A percentile compares a stretch with the other conserved stretches of the same genome.
Conservation (phyloP, 2,888 invertebrate species). For the Siphlonurus alternatus region DNA sequence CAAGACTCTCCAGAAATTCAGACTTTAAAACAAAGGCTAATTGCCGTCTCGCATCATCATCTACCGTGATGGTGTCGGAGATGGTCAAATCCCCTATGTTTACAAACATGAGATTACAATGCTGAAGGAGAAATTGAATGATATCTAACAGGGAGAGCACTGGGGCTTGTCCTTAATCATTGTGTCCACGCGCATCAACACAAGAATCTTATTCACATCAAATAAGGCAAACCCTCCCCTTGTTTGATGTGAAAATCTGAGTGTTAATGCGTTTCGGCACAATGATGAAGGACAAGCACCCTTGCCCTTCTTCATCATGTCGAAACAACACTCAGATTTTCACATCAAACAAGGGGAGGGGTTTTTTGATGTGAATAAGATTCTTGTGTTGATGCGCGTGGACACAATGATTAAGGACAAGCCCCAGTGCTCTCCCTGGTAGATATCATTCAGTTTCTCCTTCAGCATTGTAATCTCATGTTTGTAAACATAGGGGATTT, state of each 20-base stretch:
- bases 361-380: too few relatives aligned
- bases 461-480: constrained; percentile 48
- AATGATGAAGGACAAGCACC: too few relatives aligned
- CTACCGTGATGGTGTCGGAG: constrained; percentile 88
- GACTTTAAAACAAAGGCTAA: constrained; percentile 27
- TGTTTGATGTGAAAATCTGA: too few relatives aligned
- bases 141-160: constrained; percentile 31
- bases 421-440: constrained; percentile 29
- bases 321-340: too few relatives aligned
- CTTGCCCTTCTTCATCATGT: too few relatives aligned
- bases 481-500: constrained; percentile 56
- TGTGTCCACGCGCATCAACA: constrained; percentile 79
- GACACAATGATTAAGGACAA: constrained; percentile 73
- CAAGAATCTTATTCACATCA: constrained; percentile 62
- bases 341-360: too few relatives aligned
- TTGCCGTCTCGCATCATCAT: constrained; percentile 58
- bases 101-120: constrained; percentile 51
- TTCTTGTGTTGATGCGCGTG: constrained; percentile 68
- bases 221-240: too few relatives aligned
- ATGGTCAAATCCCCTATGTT: constrained; percentile 72
- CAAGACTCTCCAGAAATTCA: constrained; percentile 35
- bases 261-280: too few relatives aligned
- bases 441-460: constrained; percentile 31
- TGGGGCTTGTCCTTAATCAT: constrained; percentile 55
- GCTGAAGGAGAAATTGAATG: constrained; percentile 27